Conservation (phyloP, 2,888 invertebrate species). For the Bimastos eiseni region DNA sequence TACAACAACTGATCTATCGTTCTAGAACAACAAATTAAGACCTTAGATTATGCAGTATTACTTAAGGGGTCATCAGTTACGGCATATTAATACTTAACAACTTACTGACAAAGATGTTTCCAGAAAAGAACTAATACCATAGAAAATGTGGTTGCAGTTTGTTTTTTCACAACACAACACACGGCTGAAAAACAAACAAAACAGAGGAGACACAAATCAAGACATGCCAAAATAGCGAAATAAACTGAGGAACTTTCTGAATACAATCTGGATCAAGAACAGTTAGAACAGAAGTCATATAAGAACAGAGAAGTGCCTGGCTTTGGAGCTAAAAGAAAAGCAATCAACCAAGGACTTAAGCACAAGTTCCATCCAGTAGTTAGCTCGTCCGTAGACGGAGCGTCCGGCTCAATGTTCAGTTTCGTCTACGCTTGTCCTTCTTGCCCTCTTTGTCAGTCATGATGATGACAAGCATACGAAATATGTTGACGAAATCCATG, state of each 20-base stretch:
- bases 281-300: background rate
- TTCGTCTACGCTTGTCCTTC: constrained; percentile 30
- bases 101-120: background rate
- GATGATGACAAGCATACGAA: constrained; percentile 87
- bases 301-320: too few relatives aligned
- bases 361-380: background rate
- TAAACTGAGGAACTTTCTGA: background rate
- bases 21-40: background rate
- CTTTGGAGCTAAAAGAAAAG: background rate
- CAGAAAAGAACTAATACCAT: background rate
- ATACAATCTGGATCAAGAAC: background rate
- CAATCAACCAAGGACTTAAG: constrained; percentile 5
- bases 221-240: background rate
- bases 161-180: background rate
- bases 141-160: background rate
- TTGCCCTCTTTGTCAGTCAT: constrained; percentile 65
- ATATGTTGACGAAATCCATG: constrained; percentile 90
- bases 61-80: background rate
- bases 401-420: background rate
- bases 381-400: background rate
- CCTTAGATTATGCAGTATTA: background rate
- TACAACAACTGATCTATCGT: background rate
- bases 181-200: background rate
- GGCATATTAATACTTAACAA: background rate
- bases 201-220: background rate